Conservation (phyloP, 2,797 vertebrate species). For the Cossypha dichroa region DNA sequence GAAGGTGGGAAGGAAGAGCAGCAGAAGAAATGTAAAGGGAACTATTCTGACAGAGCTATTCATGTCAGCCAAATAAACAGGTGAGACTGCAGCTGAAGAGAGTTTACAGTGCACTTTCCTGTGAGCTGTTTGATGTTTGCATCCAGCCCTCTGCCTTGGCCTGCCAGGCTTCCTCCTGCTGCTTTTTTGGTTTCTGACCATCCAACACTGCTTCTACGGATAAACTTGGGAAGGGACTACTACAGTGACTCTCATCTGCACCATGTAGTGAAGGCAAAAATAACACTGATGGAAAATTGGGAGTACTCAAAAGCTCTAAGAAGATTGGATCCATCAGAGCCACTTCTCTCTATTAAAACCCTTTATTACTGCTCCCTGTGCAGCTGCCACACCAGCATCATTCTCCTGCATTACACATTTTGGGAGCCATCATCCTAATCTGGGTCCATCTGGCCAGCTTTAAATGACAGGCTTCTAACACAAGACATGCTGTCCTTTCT, state of each 20-base stretch:
- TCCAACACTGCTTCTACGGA: background rate
- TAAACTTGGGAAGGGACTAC: background rate
- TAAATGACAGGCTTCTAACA: background rate
- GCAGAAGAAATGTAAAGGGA: background rate
- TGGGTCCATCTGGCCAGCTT: background rate
- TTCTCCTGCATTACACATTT: background rate
- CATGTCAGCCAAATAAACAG: background rate
- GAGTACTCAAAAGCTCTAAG: background rate
- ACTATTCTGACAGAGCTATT: background rate
- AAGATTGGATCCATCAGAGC: background rate
- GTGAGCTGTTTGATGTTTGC: background rate
- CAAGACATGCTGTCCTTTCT: accelerated
- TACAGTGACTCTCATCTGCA: background rate
- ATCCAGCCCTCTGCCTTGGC: background rate
- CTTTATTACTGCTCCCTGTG: background rate
- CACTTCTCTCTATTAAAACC: background rate
- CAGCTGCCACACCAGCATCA: background rate
- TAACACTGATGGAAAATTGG: background rate
- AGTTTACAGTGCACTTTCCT: background rate
- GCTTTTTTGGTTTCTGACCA: background rate
- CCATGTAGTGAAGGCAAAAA: background rate
- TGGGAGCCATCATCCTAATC: background rate
- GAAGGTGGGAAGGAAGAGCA: background rate
- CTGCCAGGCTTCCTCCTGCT: background rate
- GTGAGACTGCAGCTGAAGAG: background rate